Evolutionary conservation across 2,113 vertebrate genomes (phyloP), one percentile per base, ranked within the genome.

Genomic region (Siphamia tubifer): DNA sequence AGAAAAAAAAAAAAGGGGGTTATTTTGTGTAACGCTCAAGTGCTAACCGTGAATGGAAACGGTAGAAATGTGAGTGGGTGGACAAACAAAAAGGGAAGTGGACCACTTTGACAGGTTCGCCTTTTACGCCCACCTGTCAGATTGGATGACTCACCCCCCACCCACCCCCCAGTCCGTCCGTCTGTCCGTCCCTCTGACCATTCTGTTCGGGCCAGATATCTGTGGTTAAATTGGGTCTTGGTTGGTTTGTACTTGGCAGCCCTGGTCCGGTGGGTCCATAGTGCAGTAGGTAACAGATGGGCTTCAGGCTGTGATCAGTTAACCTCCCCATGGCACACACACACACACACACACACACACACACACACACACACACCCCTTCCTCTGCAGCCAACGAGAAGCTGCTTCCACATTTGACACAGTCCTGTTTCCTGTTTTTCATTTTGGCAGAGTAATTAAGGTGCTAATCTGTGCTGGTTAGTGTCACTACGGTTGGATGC

Each of bases 231-330:
- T 81, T 56, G 57, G 42, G 13, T 28, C 51, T 74, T 69, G 68
- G 70, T 64, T 57, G 34, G 11, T 48, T 66, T 32, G 17, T 16
- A 1, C 25, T 52, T 81, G 85, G 65, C 68, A 65, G 30, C 23
- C 9, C 42, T 40, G 53, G 45, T 64, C 56, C 55, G 71, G 34
- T 54, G 56, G 68, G 35, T 62, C 24, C 45, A 30, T 39, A 45
- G 60, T 32, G 62, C 65, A 74, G 3, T 15, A n/a, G 27, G 74
- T 65, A 62, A 60, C 82, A 85, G 82, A 85, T 69, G 80, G 81
- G 20, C 16, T 16, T 8, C 38, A 52, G 53, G 42, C 81, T 84
- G 55, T 15, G 53, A 74, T 70, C 67, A 48, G 73, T 69, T 82
- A 63, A 69, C 69, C 52, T 60, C 48, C 54, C 42, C 13, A 25